These are phyloP conservation scores for Chascanopsetta lugubris DNA, from an alignment of 2,113 vertebrate species.

Conservation along the genomic window DNA sequence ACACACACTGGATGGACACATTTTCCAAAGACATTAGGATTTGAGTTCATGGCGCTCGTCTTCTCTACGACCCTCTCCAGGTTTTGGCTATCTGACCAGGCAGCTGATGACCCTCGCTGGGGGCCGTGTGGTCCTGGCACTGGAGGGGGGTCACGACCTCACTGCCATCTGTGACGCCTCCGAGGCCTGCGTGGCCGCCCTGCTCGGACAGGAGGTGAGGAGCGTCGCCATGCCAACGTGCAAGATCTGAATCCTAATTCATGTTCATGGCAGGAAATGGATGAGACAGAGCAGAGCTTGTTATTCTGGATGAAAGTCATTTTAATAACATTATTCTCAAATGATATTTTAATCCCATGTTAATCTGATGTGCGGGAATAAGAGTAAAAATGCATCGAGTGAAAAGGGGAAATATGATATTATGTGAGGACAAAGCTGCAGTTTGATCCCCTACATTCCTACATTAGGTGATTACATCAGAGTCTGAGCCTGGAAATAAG, in stretches of 20 bases:
- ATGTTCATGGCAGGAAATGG: too few relatives aligned
- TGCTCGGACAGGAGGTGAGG: constrained; percentile 91
- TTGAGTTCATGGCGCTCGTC: background rate
- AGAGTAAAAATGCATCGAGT: background rate
- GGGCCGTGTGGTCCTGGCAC: constrained; percentile 88
- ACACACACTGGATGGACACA: too few relatives aligned
- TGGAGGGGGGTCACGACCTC: constrained; percentile 82
- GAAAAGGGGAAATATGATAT: background rate
- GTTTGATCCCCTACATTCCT: background rate
- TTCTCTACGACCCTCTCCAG: constrained; percentile 65
- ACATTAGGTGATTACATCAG: background rate
- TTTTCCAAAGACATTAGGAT: background rate
- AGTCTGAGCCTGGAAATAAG: background rate
- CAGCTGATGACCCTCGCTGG: constrained; percentile 92
- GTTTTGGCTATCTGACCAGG: constrained; percentile 92
- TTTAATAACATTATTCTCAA: too few relatives aligned
- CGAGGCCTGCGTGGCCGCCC: constrained; percentile 90
- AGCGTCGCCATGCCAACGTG: background rate
- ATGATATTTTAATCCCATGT: background rate
- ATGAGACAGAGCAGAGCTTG: background rate
- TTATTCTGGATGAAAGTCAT: background rate
- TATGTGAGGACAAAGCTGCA: too few relatives aligned
- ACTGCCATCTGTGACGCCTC: constrained; percentile 85
- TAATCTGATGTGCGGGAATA: background rate
- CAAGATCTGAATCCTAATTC: constrained; percentile 11